phyloP scores from a whole-genome alignment of 2,113 vertebrate species.

The Copsychus sechellarum region DNA sequence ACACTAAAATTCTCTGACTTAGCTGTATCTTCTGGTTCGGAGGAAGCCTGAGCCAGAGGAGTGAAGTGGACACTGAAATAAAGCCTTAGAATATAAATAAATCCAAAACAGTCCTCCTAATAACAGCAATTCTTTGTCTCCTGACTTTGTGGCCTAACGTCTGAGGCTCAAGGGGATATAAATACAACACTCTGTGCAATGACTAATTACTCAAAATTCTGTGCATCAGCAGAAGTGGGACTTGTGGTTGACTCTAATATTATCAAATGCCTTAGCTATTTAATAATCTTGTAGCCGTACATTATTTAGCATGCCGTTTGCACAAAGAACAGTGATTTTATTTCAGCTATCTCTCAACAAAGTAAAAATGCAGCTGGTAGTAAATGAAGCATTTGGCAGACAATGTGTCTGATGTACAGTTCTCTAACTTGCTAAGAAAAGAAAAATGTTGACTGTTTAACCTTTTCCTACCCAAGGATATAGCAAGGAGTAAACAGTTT shows the following conservation, averaged over 20 bases:
- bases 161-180: constrained; percentile 71
- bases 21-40: constrained; percentile 51
- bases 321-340: constrained; percentile 73
- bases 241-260: constrained; percentile 76
- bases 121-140: constrained; percentile 75
- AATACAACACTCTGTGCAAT: constrained; percentile 73
- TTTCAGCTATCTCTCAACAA: constrained; percentile 71
- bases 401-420: constrained; percentile 62
- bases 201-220: constrained; percentile 77
- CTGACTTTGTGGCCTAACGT: constrained; percentile 80
- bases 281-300: constrained; percentile 68
- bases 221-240: constrained; percentile 78
- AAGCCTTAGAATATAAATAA: constrained; percentile 73
- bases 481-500: background rate
- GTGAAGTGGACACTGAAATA: constrained; percentile 64
- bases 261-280: constrained; percentile 76
- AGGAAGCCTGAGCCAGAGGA: constrained; percentile 44
- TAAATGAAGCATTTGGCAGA: constrained; percentile 75
- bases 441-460: constrained; percentile 63
- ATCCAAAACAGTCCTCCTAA: constrained; percentile 65
- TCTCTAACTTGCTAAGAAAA: constrained; percentile 56
- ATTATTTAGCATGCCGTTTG: constrained; percentile 64
- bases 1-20: constrained; percentile 61
- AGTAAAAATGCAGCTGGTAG: constrained; percentile 76
- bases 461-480: constrained; percentile 56